phyloP scores from a whole-genome alignment of 2,113 vertebrate species.

The Amblyornis subalaris region DNA sequence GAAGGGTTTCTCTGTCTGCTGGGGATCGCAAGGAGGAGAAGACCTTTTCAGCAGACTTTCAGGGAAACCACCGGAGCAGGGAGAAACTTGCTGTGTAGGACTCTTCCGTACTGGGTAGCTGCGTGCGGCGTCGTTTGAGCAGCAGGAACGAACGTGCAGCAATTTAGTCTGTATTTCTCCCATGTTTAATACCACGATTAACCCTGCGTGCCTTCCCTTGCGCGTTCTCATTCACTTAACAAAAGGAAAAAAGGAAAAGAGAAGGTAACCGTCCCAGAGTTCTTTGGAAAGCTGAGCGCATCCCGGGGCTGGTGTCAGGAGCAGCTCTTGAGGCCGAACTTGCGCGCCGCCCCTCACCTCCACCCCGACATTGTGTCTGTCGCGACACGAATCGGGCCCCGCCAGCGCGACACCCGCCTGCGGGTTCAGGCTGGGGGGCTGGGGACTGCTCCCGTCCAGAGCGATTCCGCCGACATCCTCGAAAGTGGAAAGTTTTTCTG shows the following conservation, averaged over 20 bases:
- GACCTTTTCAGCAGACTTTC: background rate
- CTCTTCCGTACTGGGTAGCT: background rate
- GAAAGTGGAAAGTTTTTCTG: background rate
- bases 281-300: background rate
- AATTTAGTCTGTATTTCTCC: background rate
- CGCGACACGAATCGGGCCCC: background rate
- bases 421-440: accelerated
- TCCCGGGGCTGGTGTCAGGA: background rate
- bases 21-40: background rate
- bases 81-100: background rate
- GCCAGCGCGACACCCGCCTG: background rate
- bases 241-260: background rate
- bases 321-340: background rate
- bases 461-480: background rate
- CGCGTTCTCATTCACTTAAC: background rate
- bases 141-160: background rate
- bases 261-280: background rate
- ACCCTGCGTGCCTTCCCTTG: background rate
- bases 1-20: background rate
- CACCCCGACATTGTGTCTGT: background rate
- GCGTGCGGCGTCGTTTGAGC: background rate
- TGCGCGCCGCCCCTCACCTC: background rate
- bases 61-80: background rate
- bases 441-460: background rate
- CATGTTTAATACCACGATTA: background rate